Evolutionary conservation across 2,113 vertebrate genomes (phyloP).

Genomic region (Otis tarda): DNA sequence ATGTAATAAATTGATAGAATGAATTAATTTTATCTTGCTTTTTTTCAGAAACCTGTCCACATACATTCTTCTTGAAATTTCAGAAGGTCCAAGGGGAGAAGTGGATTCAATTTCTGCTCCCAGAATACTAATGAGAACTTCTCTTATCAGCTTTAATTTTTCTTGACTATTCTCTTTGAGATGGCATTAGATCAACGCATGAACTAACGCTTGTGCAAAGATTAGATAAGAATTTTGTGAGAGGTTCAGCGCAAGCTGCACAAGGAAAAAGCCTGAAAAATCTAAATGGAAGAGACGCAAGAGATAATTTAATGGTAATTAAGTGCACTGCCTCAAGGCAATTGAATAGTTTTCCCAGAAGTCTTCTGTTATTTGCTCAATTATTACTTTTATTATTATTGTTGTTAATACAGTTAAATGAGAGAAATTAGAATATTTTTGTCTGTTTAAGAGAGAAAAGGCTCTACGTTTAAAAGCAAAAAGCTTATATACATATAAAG

Average conservation of each 20-base stretch:
- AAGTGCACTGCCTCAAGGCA: not conserved
- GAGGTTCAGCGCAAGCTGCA: not conserved
- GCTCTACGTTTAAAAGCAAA: not conserved
- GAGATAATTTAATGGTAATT: slow-evolving; percentile 54
- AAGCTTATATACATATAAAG: not conserved
- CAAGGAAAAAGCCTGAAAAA: slow-evolving; percentile 1
- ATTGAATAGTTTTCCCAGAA: slow-evolving; percentile 5
- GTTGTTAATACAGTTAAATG: not conserved
- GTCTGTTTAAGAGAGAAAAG: not conserved
- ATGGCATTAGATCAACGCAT: slow-evolving; percentile 7
- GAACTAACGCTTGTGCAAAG: not conserved
- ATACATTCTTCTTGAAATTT: not conserved
- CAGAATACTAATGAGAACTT: slow-evolving; percentile 7
- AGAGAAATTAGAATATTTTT: not conserved
- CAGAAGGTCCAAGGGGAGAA: not conserved
- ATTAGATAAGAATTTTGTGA: not conserved
- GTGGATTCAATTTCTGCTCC: not conserved
- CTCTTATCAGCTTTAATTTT: slow-evolving; percentile 23
- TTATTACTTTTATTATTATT: slow-evolving; percentile 16
- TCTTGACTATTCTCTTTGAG: slow-evolving; percentile 5
- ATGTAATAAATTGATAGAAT: not conserved
- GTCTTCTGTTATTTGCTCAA: slow-evolving; percentile 34
- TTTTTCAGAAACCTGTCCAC: not conserved
- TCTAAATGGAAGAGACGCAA: slow-evolving; percentile 14
- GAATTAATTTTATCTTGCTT: not conserved